These are phyloP conservation scores for Gymnosoma rotundatum DNA, from an alignment of 2,888 invertebrate genomes.

Conservation along the genomic window DNA sequence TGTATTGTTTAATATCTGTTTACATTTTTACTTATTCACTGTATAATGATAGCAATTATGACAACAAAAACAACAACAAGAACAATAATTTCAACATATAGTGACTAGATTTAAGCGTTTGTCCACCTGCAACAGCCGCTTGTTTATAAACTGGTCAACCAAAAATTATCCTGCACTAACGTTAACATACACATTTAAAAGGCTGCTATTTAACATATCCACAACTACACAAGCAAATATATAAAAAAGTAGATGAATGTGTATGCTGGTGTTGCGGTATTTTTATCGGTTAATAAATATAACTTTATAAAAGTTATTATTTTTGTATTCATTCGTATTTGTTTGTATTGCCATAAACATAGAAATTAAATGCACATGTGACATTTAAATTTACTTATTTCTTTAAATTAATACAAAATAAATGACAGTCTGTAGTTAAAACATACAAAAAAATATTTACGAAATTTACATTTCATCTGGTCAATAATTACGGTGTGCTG, in stretches of 20 bases:
- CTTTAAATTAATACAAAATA: slow-evolving; percentile 31
- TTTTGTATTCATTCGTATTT: slow-evolving; percentile 1
- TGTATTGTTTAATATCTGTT: slow-evolving; percentile 20
- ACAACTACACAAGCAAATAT: not conserved
- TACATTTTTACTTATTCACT: slow-evolving; percentile 28
- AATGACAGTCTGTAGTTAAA: not conserved
- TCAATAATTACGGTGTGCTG: slow-evolving; percentile 7
- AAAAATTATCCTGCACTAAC: slow-evolving; percentile 48
- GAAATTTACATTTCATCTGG: slow-evolving; percentile 33
- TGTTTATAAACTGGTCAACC: slow-evolving; percentile 66
- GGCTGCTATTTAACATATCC: slow-evolving; percentile 29
- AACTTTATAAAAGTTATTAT: slow-evolving; percentile 4
- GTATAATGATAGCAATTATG: slow-evolving; percentile 33
- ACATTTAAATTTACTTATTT: slow-evolving; percentile 63
- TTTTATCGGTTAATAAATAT: slow-evolving; percentile 29
- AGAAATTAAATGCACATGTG: slow-evolving; percentile 66
- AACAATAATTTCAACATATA: slow-evolving; percentile 14
- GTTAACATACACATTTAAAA: not conserved
- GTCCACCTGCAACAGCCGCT: slow-evolving; percentile 54
- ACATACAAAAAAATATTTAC: slow-evolving; percentile 22
- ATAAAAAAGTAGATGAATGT: not conserved
- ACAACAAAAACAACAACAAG: slow-evolving; percentile 25
- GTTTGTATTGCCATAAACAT: slow-evolving; percentile 45
- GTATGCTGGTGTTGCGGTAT: slow-evolving; percentile 31
- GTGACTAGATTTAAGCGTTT: slow-evolving; percentile 1